Base-by-base conservation (phyloP, 2,797 vertebrate species). In the Limnodromus scolopaceus region DNA sequence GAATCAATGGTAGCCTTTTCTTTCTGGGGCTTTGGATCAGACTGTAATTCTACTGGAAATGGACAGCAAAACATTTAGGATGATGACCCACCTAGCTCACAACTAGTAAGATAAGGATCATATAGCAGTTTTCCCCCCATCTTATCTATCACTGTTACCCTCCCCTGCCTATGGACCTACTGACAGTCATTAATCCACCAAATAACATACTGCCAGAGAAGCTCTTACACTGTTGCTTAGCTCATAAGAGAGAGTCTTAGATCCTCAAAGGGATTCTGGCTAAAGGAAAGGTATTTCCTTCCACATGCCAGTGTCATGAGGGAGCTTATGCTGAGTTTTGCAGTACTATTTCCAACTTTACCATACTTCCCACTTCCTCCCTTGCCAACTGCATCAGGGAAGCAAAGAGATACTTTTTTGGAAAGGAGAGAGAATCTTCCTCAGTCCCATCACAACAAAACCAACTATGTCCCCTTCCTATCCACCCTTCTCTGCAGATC, bases 231-330 rank as follows among this genome's bases (percentile, higher is more conserved):
- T n/a, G 27, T 46, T 49, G 19, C 61, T 87, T 72, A 66, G 36
- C 30, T 81, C 13, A 4, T 34, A 25, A 66, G 11, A 39, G 24
- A 77, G 3, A 46, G 4, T n/a, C 36, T 51, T 58, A 60, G 32
- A 38, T 70, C 25, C 39, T 82, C 48, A 48, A 38, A 85, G 18
- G n/a, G 38, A n/a, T 69, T 87, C 49, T 63, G 17, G 22, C 23
- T 64, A 28, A 20, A 84, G 8, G 43, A 70, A 83, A 63, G 43
- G 27, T 30, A 63, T 51, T 51, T 93, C 51, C 45, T 64, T 78
- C 5, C 8, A 51, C 10, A n/a, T 4, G 10, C 2, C 55, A 87
- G 38, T 25, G 57, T 13, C 3, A 0, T 1, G 4, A 36, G 18
- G 38, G 14, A 80, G 23, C 16, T 94, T 75, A 66, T 11, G 13